Evolutionary conservation across 92 coral and sea anemone genomes (phyloP).

Genomic region (Hydrozoanthus gracilis): DNA sequence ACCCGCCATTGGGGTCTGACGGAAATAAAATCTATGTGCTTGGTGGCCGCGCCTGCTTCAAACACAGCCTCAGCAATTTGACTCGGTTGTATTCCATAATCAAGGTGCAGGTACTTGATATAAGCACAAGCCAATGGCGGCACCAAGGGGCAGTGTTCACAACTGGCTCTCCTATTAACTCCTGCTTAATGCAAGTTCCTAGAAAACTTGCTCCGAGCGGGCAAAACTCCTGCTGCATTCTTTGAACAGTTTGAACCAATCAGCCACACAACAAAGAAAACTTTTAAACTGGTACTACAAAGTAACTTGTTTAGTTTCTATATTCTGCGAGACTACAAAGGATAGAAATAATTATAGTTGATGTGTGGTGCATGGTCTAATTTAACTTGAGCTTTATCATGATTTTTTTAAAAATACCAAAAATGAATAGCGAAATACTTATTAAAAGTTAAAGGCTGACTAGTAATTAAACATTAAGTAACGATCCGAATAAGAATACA

Average conservation of each 20-base stretch:
- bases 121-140: slow-evolving; percentile 18
- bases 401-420: too few species aligned
- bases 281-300: too few species aligned
- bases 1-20: slow-evolving; percentile 33
- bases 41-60: slow-evolving; percentile 36
- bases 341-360: too few species aligned
- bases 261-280: too few species aligned
- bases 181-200: slow-evolving; percentile 39
- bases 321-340: too few species aligned
- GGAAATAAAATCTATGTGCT: slow-evolving; percentile 33
- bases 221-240: slow-evolving; percentile 27
- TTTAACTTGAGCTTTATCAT: too few species aligned
- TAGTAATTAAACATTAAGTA: too few species aligned
- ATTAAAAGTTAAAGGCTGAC: too few species aligned
- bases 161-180: slow-evolving; percentile 34
- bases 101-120: slow-evolving; percentile 39
- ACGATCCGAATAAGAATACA: too few species aligned
- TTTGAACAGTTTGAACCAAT: background rate
- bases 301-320: too few species aligned
- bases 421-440: too few species aligned
- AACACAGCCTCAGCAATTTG: slow-evolving; percentile 34
- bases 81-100: slow-evolving; percentile 37
- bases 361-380: too few species aligned
- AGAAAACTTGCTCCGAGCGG: slow-evolving; percentile 12
- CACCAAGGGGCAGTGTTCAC: slow-evolving; percentile 41